Evolutionary conservation across 2,113 vertebrate species (phyloP).

Genomic region (Aleadryas rufinucha): DNA sequence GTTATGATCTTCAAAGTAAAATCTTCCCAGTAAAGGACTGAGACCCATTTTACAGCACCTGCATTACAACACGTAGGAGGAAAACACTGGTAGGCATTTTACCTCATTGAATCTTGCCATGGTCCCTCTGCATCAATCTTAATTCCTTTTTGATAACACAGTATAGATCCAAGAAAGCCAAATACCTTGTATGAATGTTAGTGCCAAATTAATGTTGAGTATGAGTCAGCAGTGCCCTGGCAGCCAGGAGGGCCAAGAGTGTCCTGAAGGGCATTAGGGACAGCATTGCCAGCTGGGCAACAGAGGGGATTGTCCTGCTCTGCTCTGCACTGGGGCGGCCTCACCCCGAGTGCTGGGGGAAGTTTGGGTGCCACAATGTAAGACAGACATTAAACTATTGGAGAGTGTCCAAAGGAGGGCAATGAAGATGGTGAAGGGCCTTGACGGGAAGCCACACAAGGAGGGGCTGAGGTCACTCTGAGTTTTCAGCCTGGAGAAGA

Average conservation of each 20-base stretch:
- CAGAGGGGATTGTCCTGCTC: background rate
- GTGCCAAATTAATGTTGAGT: background rate
- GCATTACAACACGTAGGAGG: background rate
- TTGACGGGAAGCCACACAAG: background rate
- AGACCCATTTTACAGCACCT: background rate
- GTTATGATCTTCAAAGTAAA: background rate
- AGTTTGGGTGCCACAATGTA: fast-evolving
- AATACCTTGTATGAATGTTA: background rate
- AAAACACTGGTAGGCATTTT: background rate
- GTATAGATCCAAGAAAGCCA: background rate
- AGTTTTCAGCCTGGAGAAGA: background rate
- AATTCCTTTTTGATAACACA: background rate
- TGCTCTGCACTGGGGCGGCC: fast-evolving
- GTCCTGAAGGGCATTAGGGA: background rate
- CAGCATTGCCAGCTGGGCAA: fast-evolving
- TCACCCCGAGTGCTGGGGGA: background rate
- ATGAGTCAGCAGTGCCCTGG: background rate
- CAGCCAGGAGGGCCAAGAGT: background rate
- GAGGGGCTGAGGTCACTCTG: no score
- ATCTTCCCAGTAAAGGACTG: background rate
- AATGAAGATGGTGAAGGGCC: fast-evolving
- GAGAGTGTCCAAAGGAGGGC: fast-evolving
- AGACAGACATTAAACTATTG: fast-evolving
- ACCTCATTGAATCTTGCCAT: background rate
- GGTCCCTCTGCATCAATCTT: background rate